These are phyloP conservation scores for Parnassius mnemosyne DNA, from an alignment of 2,888 invertebrate genomes.

Conservation along the genomic window DNA sequence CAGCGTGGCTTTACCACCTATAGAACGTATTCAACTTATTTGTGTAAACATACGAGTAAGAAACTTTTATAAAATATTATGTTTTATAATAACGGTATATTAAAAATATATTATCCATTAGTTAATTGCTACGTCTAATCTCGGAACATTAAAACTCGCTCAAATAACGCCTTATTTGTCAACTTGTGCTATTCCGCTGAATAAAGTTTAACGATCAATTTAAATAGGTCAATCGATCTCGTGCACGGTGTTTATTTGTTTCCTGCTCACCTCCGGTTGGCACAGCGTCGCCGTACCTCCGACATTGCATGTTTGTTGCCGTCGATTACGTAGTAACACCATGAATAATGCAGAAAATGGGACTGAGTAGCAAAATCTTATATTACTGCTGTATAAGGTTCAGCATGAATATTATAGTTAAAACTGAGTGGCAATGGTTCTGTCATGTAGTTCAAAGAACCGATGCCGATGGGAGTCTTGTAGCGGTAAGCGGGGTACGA, in stretches of 20 bases:
- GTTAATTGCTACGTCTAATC: constrained; percentile 21
- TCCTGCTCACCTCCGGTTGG: constrained; percentile 26
- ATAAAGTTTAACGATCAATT: constrained; percentile 4
- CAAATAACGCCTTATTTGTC: constrained; percentile 16
- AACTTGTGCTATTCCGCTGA: constrained; percentile 7
- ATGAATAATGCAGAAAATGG: not conserved
- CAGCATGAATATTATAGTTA: no score
- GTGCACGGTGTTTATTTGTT: constrained; percentile 17
- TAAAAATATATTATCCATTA: constrained; percentile 7
- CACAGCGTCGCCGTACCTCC: constrained; percentile 12
- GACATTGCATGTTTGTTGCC: constrained; percentile 1
- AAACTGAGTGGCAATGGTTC: no score
- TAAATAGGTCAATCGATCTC: constrained; percentile 24
- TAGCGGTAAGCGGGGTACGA: no score
- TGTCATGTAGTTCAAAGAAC: no score
- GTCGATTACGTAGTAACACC: constrained; percentile 13
- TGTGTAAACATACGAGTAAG: not conserved
- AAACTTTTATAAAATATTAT: no score
- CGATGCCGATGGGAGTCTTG: no score
- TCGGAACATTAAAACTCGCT: constrained; percentile 1
- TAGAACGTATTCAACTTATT: no score
- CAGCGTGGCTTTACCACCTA: no score
- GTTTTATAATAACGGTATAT: not conserved
- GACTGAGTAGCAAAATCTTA: not conserved
- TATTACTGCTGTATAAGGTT: no score